phyloP scores from a whole-genome alignment of 2,888 invertebrate species.

The Sarcophaga subvicina region DNA sequence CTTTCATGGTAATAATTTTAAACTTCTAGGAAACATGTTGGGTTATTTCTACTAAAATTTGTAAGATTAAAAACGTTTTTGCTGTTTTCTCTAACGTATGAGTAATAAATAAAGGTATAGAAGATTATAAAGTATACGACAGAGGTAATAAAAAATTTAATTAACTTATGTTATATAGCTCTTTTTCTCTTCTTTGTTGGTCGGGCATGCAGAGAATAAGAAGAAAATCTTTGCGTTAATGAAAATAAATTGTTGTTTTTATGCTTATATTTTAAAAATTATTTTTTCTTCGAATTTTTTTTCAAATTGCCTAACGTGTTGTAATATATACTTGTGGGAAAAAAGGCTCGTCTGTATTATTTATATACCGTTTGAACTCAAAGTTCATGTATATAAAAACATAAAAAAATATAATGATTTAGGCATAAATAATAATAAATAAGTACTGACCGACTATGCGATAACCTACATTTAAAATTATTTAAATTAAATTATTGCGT shows the following conservation, averaged over 20 bases:
- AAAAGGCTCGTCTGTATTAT: slow-evolving; percentile 24
- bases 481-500: too few relatives aligned
- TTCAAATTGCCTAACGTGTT: neutral
- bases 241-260: neutral
- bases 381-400: neutral
- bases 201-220: neutral
- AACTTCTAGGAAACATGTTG: too few relatives aligned
- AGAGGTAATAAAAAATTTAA: neutral
- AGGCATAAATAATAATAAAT: neutral
- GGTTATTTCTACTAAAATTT: too few relatives aligned
- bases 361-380: neutral
- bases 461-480: too few relatives aligned
- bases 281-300: neutral
- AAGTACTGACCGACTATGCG: too few relatives aligned
- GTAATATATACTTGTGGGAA: neutral
- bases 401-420: neutral
- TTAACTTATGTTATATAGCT: neutral
- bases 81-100: slow-evolving; percentile 14
- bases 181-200: neutral
- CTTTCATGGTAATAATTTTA: too few relatives aligned
- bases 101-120: slow-evolving; percentile 9
- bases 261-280: neutral
- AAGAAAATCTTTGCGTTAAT: neutral
- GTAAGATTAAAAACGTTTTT: neutral
- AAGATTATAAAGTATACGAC: slow-evolving; percentile 39